Conservation (phyloP, 2,888 invertebrate genomes). For the Oligia strigilis region DNA sequence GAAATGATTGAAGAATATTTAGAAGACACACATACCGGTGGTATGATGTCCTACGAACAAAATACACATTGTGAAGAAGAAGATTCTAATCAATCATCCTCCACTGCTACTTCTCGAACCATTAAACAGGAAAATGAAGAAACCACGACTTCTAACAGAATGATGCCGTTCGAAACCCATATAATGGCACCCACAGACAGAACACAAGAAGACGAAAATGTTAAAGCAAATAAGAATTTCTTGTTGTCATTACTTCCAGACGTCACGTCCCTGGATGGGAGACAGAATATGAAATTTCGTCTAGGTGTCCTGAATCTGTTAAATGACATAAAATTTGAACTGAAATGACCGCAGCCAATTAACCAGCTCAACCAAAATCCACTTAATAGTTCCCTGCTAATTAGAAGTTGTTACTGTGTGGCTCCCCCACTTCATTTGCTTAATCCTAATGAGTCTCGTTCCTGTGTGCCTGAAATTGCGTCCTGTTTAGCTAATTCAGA, state of each 20-base stretch:
- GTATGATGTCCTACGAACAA: conserved; percentile 1
- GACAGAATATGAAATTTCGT: conserved; percentile 54
- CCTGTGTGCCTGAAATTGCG: conserved; percentile 3
- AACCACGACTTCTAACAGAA: not conserved
- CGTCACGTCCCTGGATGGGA: conserved; percentile 38
- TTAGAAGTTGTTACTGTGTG: conserved; percentile 16
- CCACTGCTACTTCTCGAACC: not conserved
- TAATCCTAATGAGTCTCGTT: conserved; percentile 26
- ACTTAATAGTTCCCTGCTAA: conserved; percentile 8
- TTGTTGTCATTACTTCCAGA: conserved; percentile 56
- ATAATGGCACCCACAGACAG: not conserved
- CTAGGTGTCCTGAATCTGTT: conserved; percentile 55
- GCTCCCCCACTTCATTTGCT: conserved; percentile 18
- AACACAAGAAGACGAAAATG: conserved; percentile 12
- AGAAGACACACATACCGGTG: conserved; percentile 23
- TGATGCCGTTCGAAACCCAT: conserved; percentile 16
- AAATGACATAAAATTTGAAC: conserved; percentile 49
- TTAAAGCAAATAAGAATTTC: conserved; percentile 51
- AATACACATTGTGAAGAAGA: not conserved
- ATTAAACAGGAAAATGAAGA: conserved; percentile 39
- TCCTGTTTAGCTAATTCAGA: conserved; percentile 1
- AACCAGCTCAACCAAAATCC: not conserved
- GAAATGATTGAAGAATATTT: conserved; percentile 22
- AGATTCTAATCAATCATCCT: conserved; percentile 19
- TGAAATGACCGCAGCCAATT: conserved; percentile 1